Evolutionary conservation across 1,140 invertebrate genomes (phyloP).

Genomic region (Drosophila insularis): DNA sequence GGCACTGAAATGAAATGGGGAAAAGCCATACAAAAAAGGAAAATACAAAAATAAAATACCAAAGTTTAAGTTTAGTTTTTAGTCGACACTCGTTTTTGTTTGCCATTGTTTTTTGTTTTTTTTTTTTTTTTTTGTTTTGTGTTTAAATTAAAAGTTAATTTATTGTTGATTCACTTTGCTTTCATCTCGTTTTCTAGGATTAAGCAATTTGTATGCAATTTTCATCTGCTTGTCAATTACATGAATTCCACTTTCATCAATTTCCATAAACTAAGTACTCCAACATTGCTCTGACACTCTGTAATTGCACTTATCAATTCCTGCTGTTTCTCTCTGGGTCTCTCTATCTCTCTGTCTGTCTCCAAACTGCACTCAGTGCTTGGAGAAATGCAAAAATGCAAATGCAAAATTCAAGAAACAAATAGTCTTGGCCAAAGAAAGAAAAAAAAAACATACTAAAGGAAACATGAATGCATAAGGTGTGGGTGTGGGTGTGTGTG

Average conservation of each 20-base stretch:
- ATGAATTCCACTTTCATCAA: constrained; percentile 47
- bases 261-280: constrained; percentile 61
- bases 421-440: not conserved
- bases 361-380: not conserved
- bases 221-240: constrained; percentile 57
- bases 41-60: constrained; percentile 21
- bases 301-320: constrained; percentile 47
- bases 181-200: constrained; percentile 25
- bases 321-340: constrained; percentile 15
- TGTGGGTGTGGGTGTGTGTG: too few species aligned
- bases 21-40: not conserved
- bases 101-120: constrained; percentile 4
- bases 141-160: constrained; percentile 69
- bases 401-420: constrained; percentile 3
- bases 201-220: constrained; percentile 71
- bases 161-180: constrained; percentile 38
- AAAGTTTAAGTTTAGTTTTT: constrained; percentile 37
- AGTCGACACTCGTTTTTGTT: constrained; percentile 5
- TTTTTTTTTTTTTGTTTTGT: constrained; percentile 9
- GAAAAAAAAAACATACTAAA: not conserved
- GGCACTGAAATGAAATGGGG: constrained; percentile 48
- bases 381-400: constrained; percentile 6
- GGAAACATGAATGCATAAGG: too few species aligned
- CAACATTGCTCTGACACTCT: constrained; percentile 31
- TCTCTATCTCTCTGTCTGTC: constrained; percentile 5